Evolutionary conservation across 1,140 invertebrate species (phyloP).

Genomic region (Drosophila ercepeae): DNA sequence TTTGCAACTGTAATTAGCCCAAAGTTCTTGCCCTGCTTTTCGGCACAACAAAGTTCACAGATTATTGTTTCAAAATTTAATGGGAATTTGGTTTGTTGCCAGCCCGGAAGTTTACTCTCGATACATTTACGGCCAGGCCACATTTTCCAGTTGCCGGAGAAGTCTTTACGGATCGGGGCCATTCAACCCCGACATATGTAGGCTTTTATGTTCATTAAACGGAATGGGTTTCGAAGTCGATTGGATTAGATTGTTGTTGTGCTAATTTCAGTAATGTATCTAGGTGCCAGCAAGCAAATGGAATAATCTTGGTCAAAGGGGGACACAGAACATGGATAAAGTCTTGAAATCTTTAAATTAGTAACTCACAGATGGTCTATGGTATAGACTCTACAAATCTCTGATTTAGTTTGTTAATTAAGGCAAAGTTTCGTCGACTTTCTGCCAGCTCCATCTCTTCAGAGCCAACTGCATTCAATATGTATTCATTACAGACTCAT

Average conservation of each 20-base stretch:
- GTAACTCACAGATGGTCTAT: no score
- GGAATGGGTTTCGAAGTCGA: neutral
- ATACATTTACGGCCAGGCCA: neutral
- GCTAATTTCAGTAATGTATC: neutral
- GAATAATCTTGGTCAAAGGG: neutral
- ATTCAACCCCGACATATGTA: neutral
- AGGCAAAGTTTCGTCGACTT: neutral
- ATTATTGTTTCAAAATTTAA: conserved; percentile 32
- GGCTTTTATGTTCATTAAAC: no score
- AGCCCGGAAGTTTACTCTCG: conserved; percentile 4
- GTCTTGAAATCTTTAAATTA: no score
- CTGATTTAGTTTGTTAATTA: conserved; percentile 20
- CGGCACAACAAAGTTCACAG: conserved; percentile 17
- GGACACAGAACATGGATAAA: no score
- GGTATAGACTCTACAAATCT: neutral
- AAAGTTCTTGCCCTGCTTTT: conserved; percentile 35
- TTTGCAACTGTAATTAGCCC: conserved; percentile 49
- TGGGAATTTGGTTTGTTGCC: conserved; percentile 10
- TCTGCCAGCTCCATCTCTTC: neutral
- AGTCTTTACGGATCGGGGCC: neutral
- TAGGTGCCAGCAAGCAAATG: neutral
- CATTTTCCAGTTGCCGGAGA: neutral
- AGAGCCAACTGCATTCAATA: conserved; percentile 1
- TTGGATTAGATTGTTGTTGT: neutral
- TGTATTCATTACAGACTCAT: conserved; percentile 27